phyloP scores from a whole-genome alignment of 1,140 invertebrate species.

The Macrostomum lignano region DNA sequence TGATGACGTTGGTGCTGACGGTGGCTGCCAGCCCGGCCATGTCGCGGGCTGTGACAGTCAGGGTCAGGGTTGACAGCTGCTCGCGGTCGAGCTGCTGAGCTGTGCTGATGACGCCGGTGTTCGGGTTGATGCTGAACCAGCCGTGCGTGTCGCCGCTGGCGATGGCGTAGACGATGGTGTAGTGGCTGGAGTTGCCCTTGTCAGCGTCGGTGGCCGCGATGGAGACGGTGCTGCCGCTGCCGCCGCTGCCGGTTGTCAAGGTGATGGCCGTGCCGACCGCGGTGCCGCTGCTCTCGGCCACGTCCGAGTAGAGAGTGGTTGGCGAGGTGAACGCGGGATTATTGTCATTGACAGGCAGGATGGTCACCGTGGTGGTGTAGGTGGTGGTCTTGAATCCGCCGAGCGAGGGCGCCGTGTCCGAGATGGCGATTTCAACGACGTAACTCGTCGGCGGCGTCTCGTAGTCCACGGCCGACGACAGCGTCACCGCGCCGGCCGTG shows the following conservation, averaged over 20 bases:
- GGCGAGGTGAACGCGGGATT: slow-evolving; percentile 11
- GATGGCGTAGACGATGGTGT: slow-evolving; percentile 50
- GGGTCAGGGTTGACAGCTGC: slow-evolving; percentile 3
- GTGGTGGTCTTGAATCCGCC: no score
- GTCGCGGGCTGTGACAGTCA: neutral
- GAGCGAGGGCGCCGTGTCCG: no score
- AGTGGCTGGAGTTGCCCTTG: no score
- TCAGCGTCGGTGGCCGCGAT: no score
- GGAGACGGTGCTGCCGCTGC: no score
- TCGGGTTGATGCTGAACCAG: slow-evolving; percentile 55
- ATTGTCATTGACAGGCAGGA: slow-evolving; percentile 20
- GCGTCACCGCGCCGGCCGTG: no score
- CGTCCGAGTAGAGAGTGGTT: neutral
- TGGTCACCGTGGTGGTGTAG: slow-evolving; percentile 12
- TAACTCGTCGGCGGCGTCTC: no score
- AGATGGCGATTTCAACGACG: no score
- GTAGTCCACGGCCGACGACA: no score
- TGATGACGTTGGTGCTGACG: slow-evolving; percentile 13
- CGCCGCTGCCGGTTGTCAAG: no score
- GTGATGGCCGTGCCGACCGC: no score
- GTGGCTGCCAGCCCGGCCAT: neutral
- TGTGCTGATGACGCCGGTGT: slow-evolving; percentile 56
- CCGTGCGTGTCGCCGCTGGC: slow-evolving; percentile 37
- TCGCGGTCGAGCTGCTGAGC: slow-evolving; percentile 54
- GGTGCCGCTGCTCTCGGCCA: no score